Evolutionary conservation across 2,113 vertebrate genomes (phyloP).

Genomic region (Otocyon megalotis): DNA sequence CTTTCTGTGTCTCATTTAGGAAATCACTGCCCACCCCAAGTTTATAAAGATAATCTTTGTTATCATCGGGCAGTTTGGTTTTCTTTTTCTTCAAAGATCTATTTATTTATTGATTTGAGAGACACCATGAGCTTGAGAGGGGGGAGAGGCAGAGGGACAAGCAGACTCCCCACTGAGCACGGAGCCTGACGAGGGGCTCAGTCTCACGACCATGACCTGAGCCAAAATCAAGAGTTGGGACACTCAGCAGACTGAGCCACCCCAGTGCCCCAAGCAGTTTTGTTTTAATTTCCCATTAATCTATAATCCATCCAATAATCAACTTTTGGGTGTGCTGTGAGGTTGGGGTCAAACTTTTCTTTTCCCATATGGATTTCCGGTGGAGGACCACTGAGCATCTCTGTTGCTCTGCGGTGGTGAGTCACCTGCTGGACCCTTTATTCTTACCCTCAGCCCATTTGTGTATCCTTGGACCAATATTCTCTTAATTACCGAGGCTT

Average conservation of each 20-base stretch:
- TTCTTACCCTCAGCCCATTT: background rate
- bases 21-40: background rate
- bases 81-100: background rate
- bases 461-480: background rate
- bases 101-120: background rate
- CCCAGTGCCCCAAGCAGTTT: background rate
- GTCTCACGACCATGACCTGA: background rate
- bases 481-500: background rate
- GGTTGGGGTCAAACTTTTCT: too few species aligned
- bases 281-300: background rate
- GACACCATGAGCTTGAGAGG: background rate
- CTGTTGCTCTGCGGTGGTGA: background rate
- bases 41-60: background rate
- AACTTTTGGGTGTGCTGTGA: background rate
- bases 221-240: background rate
- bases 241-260: background rate
- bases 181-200: background rate
- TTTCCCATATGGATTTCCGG: background rate
- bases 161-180: background rate
- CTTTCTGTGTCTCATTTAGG: background rate
- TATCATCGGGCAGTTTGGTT: background rate
- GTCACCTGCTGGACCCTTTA: background rate
- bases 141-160: background rate
- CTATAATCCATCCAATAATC: background rate
- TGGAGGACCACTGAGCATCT: background rate